Evolutionary conservation across 35 echinoderm and acorn worm genomes (phyloP).

Genomic region (Apostichopus parvimensis): DNA sequence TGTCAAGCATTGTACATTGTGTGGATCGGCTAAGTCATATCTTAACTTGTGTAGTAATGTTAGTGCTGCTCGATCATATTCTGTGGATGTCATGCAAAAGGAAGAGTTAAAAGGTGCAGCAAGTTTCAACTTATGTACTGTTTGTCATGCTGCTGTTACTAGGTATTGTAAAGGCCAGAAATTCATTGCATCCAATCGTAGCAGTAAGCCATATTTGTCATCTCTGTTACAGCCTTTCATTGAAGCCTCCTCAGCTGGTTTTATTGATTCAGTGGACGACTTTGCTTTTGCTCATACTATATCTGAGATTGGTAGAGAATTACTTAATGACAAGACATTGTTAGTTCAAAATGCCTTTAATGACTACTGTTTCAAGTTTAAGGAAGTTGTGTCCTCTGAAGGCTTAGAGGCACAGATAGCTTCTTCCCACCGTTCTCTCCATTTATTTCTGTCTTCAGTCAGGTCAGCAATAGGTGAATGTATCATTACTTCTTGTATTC

Average conservation of each 20-base stretch:
- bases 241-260: background rate
- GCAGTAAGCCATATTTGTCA: background rate
- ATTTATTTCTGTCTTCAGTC: background rate
- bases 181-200: background rate
- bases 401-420: background rate
- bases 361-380: background rate
- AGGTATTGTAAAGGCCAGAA: background rate
- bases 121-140: background rate
- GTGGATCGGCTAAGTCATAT: background rate
- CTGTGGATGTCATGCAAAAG: background rate
- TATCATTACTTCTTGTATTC: background rate
- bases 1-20: conserved; percentile 7
- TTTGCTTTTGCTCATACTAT: background rate
- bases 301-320: background rate
- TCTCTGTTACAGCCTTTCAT: conserved; percentile 15
- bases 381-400: no score
- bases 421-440: background rate
- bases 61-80: background rate
- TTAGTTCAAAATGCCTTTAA: conserved; percentile 5
- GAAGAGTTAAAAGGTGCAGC: background rate
- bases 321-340: background rate
- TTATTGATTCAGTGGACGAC: background rate
- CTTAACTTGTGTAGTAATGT: background rate
- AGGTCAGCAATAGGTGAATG: conserved; percentile 14
- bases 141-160: background rate